Evolutionary conservation across 1,140 invertebrate species (phyloP).

Genomic region (Brachionus sp.): DNA sequence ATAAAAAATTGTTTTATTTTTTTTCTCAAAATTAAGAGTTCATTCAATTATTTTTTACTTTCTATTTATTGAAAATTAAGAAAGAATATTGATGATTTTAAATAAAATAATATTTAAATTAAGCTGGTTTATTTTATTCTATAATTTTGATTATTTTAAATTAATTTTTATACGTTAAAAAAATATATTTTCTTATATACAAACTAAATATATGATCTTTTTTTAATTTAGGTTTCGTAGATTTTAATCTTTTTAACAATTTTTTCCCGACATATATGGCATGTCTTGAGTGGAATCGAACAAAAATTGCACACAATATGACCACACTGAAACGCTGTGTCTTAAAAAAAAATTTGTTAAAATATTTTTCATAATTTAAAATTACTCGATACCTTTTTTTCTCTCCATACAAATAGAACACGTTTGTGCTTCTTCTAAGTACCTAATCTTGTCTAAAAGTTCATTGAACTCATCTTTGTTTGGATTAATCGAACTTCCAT

Average conservation of each 20-base stretch:
- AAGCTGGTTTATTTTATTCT: too few relatives aligned
- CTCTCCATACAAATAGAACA: slow-evolving; percentile 65
- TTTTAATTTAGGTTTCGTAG: slow-evolving; percentile 49
- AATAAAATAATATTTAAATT: too few relatives aligned
- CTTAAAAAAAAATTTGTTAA: slow-evolving; percentile 51
- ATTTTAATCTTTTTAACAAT: slow-evolving; percentile 85
- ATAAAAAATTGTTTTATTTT: too few relatives aligned
- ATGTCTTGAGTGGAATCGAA: slow-evolving; percentile 73
- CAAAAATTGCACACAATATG: slow-evolving; percentile 80
- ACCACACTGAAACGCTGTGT: slow-evolving; percentile 82
- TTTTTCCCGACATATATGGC: slow-evolving; percentile 85
- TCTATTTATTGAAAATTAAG: too few relatives aligned
- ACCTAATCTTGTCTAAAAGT: slow-evolving; percentile 67
- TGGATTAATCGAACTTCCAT: not conserved
- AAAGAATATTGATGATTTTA: too few relatives aligned
- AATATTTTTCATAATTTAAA: not conserved
- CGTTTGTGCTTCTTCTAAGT: slow-evolving; percentile 81
- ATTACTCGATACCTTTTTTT: slow-evolving; percentile 58
- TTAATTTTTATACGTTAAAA: too few relatives aligned
- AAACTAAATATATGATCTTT: not conserved
- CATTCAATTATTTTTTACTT: not conserved
- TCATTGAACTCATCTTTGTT: slow-evolving; percentile 23
- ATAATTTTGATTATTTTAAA: too few relatives aligned
- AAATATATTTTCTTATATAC: not conserved
- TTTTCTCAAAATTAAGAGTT: not conserved